These are phyloP conservation scores for Prenolepis imparis DNA, from an alignment of 2,888 invertebrate species.

Conservation along the genomic window DNA sequence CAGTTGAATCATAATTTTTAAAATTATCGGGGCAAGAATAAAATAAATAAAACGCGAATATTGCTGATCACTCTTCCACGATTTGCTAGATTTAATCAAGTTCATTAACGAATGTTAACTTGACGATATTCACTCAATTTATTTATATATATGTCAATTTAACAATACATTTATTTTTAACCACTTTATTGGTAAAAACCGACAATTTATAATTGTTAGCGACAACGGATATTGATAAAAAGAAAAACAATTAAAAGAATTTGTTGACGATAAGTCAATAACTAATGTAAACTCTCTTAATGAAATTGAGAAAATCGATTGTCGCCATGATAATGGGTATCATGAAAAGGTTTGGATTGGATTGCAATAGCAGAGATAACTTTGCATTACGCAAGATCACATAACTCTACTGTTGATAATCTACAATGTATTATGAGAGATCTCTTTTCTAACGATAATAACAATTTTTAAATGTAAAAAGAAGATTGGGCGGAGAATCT, in stretches of 20 bases:
- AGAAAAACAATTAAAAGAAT: background rate
- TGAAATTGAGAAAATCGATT: background rate
- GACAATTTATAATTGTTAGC: background rate
- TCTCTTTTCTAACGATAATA: background rate
- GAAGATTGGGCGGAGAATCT: background rate
- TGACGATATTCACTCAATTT: background rate
- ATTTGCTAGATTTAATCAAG: background rate
- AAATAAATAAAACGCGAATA: conserved; percentile 64
- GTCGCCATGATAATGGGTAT: background rate
- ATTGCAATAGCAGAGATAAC: conserved; percentile 16
- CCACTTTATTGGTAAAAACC: background rate
- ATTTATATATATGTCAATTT: background rate
- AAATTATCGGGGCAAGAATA: conserved; percentile 54
- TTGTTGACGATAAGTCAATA: background rate
- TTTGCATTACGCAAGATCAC: conserved; percentile 6
- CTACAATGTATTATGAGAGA: background rate
- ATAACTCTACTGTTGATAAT: background rate
- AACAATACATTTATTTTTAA: background rate
- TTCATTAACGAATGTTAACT: background rate
- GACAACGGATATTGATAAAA: background rate
- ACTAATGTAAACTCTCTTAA: conserved; percentile 8
- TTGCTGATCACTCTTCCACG: conserved; percentile 30
- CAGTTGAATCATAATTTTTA: conserved; percentile 66
- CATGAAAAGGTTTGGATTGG: background rate
- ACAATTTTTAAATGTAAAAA: background rate